Evolutionary conservation across 1,140 invertebrate species (phyloP).

Genomic region (Psix sp.): DNA sequence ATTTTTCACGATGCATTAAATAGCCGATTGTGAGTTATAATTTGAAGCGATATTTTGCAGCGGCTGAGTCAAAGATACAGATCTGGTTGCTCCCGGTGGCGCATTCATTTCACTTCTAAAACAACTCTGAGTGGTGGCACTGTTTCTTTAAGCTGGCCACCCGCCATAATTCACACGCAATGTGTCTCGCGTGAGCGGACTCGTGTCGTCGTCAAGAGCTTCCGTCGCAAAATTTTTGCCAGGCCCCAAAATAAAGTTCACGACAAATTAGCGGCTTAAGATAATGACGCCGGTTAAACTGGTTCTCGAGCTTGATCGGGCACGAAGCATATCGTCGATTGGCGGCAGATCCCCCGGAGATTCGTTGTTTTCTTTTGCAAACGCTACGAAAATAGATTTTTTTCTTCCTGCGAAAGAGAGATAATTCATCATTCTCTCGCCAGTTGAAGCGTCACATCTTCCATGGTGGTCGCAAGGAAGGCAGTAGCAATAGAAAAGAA

Average conservation of each 20-base stretch:
- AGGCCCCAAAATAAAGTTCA: constrained; percentile 29
- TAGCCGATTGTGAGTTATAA: constrained; percentile 22
- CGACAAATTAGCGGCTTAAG: too few relatives aligned
- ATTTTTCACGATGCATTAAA: constrained; percentile 11
- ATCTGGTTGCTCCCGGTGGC: constrained; percentile 52
- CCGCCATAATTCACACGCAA: constrained; percentile 63
- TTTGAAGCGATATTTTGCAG: constrained; percentile 23
- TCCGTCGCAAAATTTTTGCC: too few relatives aligned
- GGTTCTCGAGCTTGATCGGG: too few relatives aligned
- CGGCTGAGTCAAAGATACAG: constrained; percentile 41
- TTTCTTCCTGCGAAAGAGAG: constrained; percentile 13
- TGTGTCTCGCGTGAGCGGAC: constrained; percentile 48
- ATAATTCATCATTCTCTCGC: constrained; percentile 56
- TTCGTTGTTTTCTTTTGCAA: neutral
- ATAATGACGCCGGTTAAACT: too few relatives aligned
- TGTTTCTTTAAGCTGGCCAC: constrained; percentile 54
- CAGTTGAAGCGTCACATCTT: constrained; percentile 20
- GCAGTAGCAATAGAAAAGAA: constrained; percentile 22
- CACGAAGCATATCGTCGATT: too few relatives aligned
- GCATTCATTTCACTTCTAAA: constrained; percentile 52
- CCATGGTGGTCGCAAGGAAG: constrained; percentile 41
- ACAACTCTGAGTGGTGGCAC: constrained; percentile 47
- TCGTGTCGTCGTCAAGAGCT: constrained; percentile 57
- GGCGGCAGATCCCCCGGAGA: too few relatives aligned
- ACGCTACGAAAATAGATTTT: constrained; percentile 28